Evolutionary conservation across 2,888 invertebrate genomes (phyloP).

Genomic region (Microctonus aethiopoides): DNA sequence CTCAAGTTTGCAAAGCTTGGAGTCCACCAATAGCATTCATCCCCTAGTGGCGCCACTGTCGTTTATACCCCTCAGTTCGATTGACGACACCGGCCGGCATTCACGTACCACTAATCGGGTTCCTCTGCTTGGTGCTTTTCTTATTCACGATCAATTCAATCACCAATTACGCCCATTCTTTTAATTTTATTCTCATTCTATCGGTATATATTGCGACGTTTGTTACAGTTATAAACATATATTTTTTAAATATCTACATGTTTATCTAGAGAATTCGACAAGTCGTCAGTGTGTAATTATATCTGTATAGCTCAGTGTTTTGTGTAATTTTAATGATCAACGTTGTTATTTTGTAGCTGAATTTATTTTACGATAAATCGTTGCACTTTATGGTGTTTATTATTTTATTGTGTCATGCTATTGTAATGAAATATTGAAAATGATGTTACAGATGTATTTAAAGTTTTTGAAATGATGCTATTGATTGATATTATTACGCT

Average conservation of each 20-base stretch:
- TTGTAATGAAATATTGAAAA: too few species aligned
- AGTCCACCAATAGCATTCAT: too few species aligned
- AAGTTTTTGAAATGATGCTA: not conserved
- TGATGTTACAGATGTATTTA: not conserved
- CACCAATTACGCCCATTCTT: not conserved
- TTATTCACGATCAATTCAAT: not conserved
- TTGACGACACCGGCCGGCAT: slow-evolving; percentile 66
- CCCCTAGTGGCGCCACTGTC: slow-evolving; percentile 63
- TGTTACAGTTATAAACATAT: not conserved
- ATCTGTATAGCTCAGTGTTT: not conserved
- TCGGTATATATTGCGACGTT: not conserved
- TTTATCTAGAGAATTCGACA: not conserved
- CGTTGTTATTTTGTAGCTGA: not conserved
- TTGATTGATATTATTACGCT: not conserved
- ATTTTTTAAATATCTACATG: not conserved
- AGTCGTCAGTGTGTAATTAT: not conserved
- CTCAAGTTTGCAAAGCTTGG: slow-evolving; percentile 1
- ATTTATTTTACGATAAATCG: too few species aligned
- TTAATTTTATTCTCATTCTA: not conserved
- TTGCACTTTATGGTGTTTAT: not conserved
- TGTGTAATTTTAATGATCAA: not conserved
- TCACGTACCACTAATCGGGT: slow-evolving; percentile 48
- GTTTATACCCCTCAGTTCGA: slow-evolving; percentile 64
- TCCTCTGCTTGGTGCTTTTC: not conserved
- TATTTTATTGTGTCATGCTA: not conserved